Evolutionary conservation across 2,113 vertebrate genomes (phyloP), one percentile per base, ranked within the genome.

Genomic region (Chloroceryle aenea): DNA sequence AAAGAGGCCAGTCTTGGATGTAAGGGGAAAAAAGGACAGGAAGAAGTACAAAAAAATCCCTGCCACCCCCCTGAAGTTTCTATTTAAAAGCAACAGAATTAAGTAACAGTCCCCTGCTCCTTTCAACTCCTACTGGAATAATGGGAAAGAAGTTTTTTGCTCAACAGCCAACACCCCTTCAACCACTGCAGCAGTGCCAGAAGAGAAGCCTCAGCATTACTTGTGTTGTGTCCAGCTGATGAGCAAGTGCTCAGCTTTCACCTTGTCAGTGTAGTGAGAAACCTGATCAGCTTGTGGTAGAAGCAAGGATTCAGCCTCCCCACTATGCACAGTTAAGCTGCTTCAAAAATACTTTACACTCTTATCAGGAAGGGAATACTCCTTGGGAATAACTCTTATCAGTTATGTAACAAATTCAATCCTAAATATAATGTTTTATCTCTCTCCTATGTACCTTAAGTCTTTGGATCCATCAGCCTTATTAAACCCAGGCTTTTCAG

Each of bases 211-310:
- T 63, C 6, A 56, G 17, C 56, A 81, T 47, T 34, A 14, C 43
- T 72, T 74, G 61, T 64, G 77, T 67, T 48, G 4, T 42, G n/a
- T 18, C 43, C 20, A 72, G 38, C 59, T 40, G 47, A 1, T 26
- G 43, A 63, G 8, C 8, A 29, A 22, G 27, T 27, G 17, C 45
- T 73, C 52, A 56, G 61, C n/a, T 64, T 63, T 30, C 20, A 15
- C 56, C 38, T 14, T n/a, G 10, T 13, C 52, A 42, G 32, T 23
- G 38, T 29, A 69, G 32, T 22, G n/a, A 75, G 56, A 82, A 69
- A 63, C 25, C 11, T 7, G 10, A n/a, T 0, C n/a, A 67, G 25
- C 26, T 0, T 21, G 23, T 25, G 32, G 1, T 43, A 45, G n/a
- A n/a, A 40, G 5, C 14, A 4, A 10, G 27, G 29, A 23, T 3